A percentile compares a stretch with the other conserved stretches of the same genome.
Conservation (phyloP, 2,888 invertebrate species). For the Podotricha telesiphe region DNA sequence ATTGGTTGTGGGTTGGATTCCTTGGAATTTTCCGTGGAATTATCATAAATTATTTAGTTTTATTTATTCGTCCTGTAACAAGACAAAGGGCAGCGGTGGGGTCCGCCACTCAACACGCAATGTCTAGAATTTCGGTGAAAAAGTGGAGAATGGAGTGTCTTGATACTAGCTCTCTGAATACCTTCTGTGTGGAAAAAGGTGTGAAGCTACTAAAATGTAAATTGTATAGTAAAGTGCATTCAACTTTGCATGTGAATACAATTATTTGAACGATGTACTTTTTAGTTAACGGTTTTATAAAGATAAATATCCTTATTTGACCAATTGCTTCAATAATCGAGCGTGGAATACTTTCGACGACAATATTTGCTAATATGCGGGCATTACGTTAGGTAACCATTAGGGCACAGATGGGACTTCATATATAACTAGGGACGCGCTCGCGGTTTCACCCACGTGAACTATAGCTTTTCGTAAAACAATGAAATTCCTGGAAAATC, state of each 20-base stretch:
- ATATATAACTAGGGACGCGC: too few relatives aligned
- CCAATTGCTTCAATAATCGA: slow-evolving; percentile 16
- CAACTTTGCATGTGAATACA: neutral
- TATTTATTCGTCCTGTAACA: too few relatives aligned
- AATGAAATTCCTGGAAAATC: too few relatives aligned
- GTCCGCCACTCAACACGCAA: too few relatives aligned
- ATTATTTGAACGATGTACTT: slow-evolving; percentile 11
- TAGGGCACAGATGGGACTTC: neutral
- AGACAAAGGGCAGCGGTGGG: too few relatives aligned
- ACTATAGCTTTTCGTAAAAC: too few relatives aligned
- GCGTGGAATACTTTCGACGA: slow-evolving; percentile 14
- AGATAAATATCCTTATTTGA: slow-evolving; percentile 12
- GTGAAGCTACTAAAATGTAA: neutral
- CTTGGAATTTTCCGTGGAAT: too few relatives aligned
- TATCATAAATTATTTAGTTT: too few relatives aligned
- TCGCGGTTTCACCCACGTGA: too few relatives aligned
- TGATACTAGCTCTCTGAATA: neutral
- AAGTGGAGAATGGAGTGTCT: too few relatives aligned
- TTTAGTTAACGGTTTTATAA: slow-evolving; percentile 11
- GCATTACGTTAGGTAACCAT: neutral
- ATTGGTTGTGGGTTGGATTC: too few relatives aligned
- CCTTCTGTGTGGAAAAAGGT: neutral
- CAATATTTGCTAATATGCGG: slow-evolving; percentile 10
- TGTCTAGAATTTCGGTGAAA: too few relatives aligned
- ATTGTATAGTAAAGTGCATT: neutral